Evolutionary conservation across 1,140 invertebrate species (phyloP), one percentile per base, ranked within the genome.

Genomic region (Drosophila nasuta): DNA sequence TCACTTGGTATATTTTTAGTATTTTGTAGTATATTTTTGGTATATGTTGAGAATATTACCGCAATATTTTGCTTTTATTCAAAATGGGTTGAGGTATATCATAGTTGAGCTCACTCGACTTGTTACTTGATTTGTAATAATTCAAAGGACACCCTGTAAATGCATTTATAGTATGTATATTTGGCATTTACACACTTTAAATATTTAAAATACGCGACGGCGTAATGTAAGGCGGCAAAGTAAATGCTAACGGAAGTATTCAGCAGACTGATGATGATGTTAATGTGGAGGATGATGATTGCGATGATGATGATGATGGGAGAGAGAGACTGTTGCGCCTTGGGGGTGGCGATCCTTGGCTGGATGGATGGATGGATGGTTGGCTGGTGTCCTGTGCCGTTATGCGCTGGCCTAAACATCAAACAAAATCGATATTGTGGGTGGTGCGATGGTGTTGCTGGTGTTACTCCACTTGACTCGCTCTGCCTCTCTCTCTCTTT

Each of bases 391-490:
- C 75, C 38, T 68, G 68, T 69, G 33, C 46, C 64, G 46, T 59
- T 70, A 72, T 49, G 62, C 28, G 59, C 58, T 64, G 75, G 68
- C 64, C 80, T 77, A 88, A 87, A 88, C 83, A 87, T 87, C 83
- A 87, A 87, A 87, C 83, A 87, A 87, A 87, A 87, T 87, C 83
- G 83, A 87, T 87, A 87, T 25, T 83, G 60, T 75, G 85, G 83
- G 80, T 67, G 80, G 70, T 79, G 80, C 66, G 80, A 67, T 79
- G 75, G 28, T 48, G 28, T 17, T 49, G 41, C n/a, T 43, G 41
- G 41, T 43, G n/a, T 43, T 43, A 43, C 41, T 43, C 28, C 48
- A 48, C 17, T 17, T 17, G 13, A 17, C 45, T 48, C 43, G 43
- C n/a, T 17, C 15, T 48, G 15, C 2, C 20, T 52, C 5, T 13